Percentiles rank a stretch among this genome's conserved stretches.
These are phyloP conservation scores for Alca torda DNA, from an alignment of 2,797 vertebrate genomes.

Conservation along the genomic window DNA sequence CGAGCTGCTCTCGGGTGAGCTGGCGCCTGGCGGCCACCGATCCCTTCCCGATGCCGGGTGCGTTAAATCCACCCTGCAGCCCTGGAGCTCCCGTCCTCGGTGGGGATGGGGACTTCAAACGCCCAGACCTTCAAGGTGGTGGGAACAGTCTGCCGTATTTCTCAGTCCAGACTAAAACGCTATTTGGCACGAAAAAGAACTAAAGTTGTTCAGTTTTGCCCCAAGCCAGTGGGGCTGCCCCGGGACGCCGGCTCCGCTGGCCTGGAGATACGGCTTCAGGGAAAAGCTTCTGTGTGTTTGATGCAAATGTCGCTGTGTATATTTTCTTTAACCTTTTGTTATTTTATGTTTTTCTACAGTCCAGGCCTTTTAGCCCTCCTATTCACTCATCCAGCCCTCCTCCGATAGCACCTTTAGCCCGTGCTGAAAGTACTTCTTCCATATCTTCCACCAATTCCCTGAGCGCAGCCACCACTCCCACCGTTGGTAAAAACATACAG, in stretches of 20 bases:
- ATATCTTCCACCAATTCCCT: conserved; percentile 94
- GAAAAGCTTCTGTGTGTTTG: background rate
- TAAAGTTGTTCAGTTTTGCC: rapidly evolving
- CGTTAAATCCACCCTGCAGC: rapidly evolving
- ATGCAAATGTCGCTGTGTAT: rapidly evolving
- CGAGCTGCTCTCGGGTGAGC: rapidly evolving
- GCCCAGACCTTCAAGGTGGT: rapidly evolving
- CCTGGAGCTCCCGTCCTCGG: rapidly evolving
- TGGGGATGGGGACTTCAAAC: rapidly evolving
- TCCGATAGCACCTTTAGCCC: conserved; percentile 92
- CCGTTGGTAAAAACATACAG: conserved; percentile 84
- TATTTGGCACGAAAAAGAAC: rapidly evolving
- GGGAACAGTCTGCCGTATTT: rapidly evolving
- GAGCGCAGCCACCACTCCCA: conserved; percentile 96
- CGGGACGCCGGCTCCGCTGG: background rate
- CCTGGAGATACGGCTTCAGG: rapidly evolving
- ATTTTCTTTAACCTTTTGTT: conserved; percentile 53
- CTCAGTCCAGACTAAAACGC: rapidly evolving
- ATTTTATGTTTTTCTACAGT: conserved; percentile 78
- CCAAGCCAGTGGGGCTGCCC: rapidly evolving
- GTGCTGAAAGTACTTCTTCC: conserved; percentile 97
- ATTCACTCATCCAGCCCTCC: conserved; percentile 94
- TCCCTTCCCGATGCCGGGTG: rapidly evolving
- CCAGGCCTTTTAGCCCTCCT: conserved; percentile 93
- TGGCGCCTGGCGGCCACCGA: rapidly evolving